Percentiles rank a stretch among this genome's conserved stretches.
Evolutionary conservation across 2,888 invertebrate genomes (phyloP).

Genomic region (Hipparchia semele): DNA sequence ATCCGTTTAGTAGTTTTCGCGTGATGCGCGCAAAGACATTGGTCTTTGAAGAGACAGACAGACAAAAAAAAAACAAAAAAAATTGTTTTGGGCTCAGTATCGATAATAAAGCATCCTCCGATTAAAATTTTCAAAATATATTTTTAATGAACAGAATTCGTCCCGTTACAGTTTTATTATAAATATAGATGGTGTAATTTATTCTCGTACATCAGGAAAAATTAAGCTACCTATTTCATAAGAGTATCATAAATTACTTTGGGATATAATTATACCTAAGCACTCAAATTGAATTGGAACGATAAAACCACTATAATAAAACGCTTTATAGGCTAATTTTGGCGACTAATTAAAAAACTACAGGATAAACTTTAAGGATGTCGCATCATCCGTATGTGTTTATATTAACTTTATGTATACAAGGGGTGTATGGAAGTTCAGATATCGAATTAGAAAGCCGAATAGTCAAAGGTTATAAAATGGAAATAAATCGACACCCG

Average conservation of each 20-base stretch:
- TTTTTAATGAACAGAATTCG: too few relatives aligned
- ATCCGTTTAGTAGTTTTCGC: too few relatives aligned
- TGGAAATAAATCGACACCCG: conserved; percentile 36
- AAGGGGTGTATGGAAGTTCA: conserved; percentile 9
- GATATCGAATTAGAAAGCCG: conserved; percentile 26
- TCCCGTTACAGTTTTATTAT: too few relatives aligned
- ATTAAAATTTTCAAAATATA: too few relatives aligned
- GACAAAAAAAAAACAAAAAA: too few relatives aligned
- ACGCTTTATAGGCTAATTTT: conserved; percentile 34
- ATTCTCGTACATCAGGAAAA: neutral
- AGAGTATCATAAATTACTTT: conserved; percentile 33
- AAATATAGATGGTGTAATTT: too few relatives aligned
- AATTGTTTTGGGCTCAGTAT: too few relatives aligned
- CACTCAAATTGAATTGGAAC: conserved; percentile 31
- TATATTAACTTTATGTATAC: conserved; percentile 21
- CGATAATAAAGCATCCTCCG: too few relatives aligned
- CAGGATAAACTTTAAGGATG: conserved; percentile 34
- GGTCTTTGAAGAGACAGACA: too few relatives aligned
- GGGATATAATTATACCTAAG: conserved; percentile 37
- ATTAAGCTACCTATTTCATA: neutral
- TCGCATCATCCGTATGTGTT: conserved; percentile 15
- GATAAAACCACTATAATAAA: conserved; percentile 38
- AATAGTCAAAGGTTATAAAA: conserved; percentile 37
- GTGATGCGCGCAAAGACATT: too few relatives aligned
- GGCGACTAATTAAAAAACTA: conserved; percentile 35